Conservation (phyloP, 2,797 vertebrate genomes). For the Cottoperca gobio region DNA sequence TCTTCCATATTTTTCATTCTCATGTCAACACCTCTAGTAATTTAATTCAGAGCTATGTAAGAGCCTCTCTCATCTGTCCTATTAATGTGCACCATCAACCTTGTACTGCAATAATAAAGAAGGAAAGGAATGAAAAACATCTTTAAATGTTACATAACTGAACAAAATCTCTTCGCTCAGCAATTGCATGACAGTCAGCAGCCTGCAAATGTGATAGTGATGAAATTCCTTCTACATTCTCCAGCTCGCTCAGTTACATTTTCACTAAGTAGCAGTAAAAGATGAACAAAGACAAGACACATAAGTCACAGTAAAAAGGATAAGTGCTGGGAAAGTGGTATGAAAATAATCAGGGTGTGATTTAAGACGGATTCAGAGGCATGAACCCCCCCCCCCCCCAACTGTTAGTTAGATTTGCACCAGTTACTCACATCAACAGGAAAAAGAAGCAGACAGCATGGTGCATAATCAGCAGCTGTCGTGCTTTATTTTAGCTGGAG, state of each 20-base stretch:
- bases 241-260: not conserved
- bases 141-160: constrained; percentile 8
- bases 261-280: not conserved
- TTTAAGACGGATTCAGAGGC: constrained; percentile 20
- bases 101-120: not conserved
- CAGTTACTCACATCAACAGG: constrained; percentile 19
- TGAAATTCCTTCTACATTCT: not conserved
- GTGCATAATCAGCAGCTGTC: constrained; percentile 52
- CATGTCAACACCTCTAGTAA: not conserved
- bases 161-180: not conserved
- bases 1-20: not conserved
- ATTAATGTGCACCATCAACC: not conserved
- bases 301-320: not conserved
- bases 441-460: constrained; percentile 1
- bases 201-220: constrained; percentile 1
- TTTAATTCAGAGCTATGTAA: constrained; percentile 10
- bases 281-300: not conserved
- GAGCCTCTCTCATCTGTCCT: constrained; percentile 10
- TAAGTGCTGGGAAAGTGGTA: not conserved
- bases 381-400: constrained; percentile 21
- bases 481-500: constrained; percentile 28
- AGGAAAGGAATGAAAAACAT: constrained; percentile 6
- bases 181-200: not conserved
- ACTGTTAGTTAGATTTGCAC: constrained; percentile 26
- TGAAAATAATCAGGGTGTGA: constrained; percentile 24